These are phyloP conservation scores for Galeruca laticollis DNA, from an alignment of 2,888 invertebrate species.

Conservation along the genomic window DNA sequence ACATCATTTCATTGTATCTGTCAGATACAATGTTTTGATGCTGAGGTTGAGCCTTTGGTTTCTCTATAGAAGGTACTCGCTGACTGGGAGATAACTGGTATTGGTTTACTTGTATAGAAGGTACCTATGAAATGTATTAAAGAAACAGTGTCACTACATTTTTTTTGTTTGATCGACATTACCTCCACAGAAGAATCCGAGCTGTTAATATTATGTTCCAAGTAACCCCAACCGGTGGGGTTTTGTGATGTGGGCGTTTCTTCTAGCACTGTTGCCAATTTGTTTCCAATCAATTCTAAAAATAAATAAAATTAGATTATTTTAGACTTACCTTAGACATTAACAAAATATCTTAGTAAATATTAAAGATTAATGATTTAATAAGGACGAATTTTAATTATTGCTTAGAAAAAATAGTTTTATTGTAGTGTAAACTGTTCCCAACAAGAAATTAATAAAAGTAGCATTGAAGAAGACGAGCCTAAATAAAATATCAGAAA, in stretches of 20 bases:
- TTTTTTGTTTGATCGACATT: slow-evolving; percentile 14
- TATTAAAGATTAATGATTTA: no score
- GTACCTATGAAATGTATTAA: slow-evolving; percentile 27
- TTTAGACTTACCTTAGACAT: no score
- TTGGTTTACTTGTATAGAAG: slow-evolving; percentile 59
- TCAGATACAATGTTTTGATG: slow-evolving; percentile 15
- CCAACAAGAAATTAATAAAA: no score
- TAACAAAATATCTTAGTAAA: no score
- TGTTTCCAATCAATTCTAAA: slow-evolving; percentile 71
- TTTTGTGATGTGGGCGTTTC: slow-evolving; percentile 61
- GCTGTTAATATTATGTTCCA: slow-evolving; percentile 42
- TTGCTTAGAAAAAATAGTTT: no score
- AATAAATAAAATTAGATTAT: slow-evolving; percentile 16
- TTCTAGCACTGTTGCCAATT: slow-evolving; percentile 74
- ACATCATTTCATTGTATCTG: slow-evolving; percentile 38
- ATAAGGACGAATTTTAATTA: no score
- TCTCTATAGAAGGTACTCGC: slow-evolving; percentile 45
- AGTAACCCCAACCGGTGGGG: slow-evolving; percentile 48
- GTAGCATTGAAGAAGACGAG: no score
- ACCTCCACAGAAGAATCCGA: slow-evolving; percentile 39
- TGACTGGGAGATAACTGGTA: slow-evolving; percentile 54
- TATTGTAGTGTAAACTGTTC: no score
- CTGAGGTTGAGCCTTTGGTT: slow-evolving; percentile 10
- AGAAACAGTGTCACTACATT: slow-evolving; percentile 3
- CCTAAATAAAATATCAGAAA: no score